Evolutionary conservation across 2,888 invertebrate species (phyloP).

Genomic region (Hesperia comma): DNA sequence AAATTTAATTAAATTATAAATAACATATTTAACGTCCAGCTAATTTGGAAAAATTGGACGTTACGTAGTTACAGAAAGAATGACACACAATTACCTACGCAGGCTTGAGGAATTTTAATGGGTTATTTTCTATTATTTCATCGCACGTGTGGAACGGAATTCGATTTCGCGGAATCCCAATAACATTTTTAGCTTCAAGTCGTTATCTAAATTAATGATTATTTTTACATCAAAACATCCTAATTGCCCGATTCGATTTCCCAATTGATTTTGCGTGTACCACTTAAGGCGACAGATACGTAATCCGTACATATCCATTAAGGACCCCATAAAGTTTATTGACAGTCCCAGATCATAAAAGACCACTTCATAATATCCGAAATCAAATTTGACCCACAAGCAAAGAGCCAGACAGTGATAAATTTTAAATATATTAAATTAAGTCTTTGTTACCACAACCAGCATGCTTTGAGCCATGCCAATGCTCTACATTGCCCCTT

Average conservation of each 20-base stretch:
- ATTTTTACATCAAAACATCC: not conserved
- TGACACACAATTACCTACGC: too few species aligned
- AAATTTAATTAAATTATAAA: too few species aligned
- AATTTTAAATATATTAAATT: conserved; percentile 78
- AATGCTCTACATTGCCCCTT: conserved; percentile 28
- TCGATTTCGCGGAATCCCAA: too few species aligned
- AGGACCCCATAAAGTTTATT: conserved; percentile 67
- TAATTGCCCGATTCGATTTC: conserved; percentile 17
- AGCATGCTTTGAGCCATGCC: conserved; percentile 48
- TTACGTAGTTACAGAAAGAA: too few species aligned
- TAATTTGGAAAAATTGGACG: too few species aligned
- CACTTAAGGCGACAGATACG: conserved; percentile 47
- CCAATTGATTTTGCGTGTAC: conserved; percentile 42
- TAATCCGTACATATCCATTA: conserved; percentile 51
- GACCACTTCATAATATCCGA: conserved; percentile 67
- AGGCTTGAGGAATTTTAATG: too few species aligned
- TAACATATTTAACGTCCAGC: too few species aligned
- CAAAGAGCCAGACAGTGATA: conserved; percentile 64
- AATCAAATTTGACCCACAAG: conserved; percentile 71
- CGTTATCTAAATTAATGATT: not conserved
- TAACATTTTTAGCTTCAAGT: conserved; percentile 4
- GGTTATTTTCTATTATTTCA: too few species aligned
- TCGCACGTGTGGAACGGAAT: too few species aligned
- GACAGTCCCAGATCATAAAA: conserved; percentile 63
- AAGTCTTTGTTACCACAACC: conserved; percentile 58